Base-by-base conservation (phyloP, 2,797 vertebrate genomes). In the Coccyzus lansbergi region DNA sequence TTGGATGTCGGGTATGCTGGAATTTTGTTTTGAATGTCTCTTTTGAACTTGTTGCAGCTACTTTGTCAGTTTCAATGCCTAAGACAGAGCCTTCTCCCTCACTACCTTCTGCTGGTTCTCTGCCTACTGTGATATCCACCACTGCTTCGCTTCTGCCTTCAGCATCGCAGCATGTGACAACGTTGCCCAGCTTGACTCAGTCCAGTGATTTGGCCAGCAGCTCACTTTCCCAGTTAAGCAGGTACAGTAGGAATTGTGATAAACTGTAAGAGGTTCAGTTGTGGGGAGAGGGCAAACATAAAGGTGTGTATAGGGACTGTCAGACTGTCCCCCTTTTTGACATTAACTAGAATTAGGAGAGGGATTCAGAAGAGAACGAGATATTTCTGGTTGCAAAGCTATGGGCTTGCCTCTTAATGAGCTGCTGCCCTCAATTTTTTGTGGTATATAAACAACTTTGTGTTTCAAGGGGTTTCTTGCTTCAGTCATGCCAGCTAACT, bases 221-320 rank as follows among this genome's bases (percentile, higher is more conserved):
- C 90, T 98, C 98, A 64, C 98, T 99, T 62, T 98, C 98, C 91
- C 97, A 98, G 93, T 98, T 99, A 88, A 99, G 97, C 98, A 99
- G 99, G 99, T 99, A 97, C 5, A 38, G 89, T 70, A 36, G 46
- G 53, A 77, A 36, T n/a, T 74, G 42, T 59, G 53, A 7, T 70
- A 29, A 84, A 63, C 24, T 69, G 51, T 44, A 71, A 62, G 6
- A 83, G 83, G 4, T 7, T 59, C 26, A 7, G 2, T 62, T 67
- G 1, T 65, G 58, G 31, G 15, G 24, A 38, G 48, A 24, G 14
- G 6, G 18, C 12, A 33, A 8, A 34, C 4, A 0, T 31, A 9
- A 87, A 12, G 2, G 8, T 76, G 29, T 2, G 0, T n/a, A 9
- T 5, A 15, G 19, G 13, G 48, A 1, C 26, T 82, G 36, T 62